Percentiles rank a stretch among this genome's conserved stretches.
These are phyloP conservation scores for Garrulus glandarius DNA, from an alignment of 2,797 vertebrate genomes.

Conservation along the genomic window DNA sequence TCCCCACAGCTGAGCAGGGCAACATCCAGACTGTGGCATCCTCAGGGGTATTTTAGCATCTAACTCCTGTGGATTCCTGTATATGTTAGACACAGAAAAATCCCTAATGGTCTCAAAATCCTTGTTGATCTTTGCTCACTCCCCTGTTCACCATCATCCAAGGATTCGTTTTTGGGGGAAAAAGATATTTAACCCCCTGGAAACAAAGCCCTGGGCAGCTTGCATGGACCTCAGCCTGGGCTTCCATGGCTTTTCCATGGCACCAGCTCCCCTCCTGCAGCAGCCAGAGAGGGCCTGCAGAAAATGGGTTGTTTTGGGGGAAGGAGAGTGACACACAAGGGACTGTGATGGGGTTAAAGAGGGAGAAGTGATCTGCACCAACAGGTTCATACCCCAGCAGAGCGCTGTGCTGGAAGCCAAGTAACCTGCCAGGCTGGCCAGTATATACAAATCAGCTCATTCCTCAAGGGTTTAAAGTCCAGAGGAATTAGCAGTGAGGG, in stretches of 20 bases:
- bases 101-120: neutral
- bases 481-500: constrained; percentile 31
- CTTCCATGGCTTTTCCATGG: neutral
- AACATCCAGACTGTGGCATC: fast-evolving
- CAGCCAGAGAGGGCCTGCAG: neutral
- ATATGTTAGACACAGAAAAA: neutral
- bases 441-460: constrained; percentile 38
- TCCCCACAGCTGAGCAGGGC: neutral
- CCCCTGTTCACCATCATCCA: neutral
- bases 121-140: neutral
- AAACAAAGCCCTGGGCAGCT: neutral
- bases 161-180: neutral
- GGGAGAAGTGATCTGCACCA: neutral
- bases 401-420: neutral
- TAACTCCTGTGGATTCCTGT: neutral
- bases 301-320: neutral
- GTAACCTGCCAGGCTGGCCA: constrained; percentile 10
- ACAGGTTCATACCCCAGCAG: neutral
- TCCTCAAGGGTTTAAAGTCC: constrained; percentile 40
- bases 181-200: neutral
- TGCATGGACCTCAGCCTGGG: fast-evolving
- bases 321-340: neutral
- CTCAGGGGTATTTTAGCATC: neutral
- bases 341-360: neutral
- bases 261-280: neutral